phyloP scores from a whole-genome alignment of 2,797 vertebrate species.

The Manis javanica region DNA sequence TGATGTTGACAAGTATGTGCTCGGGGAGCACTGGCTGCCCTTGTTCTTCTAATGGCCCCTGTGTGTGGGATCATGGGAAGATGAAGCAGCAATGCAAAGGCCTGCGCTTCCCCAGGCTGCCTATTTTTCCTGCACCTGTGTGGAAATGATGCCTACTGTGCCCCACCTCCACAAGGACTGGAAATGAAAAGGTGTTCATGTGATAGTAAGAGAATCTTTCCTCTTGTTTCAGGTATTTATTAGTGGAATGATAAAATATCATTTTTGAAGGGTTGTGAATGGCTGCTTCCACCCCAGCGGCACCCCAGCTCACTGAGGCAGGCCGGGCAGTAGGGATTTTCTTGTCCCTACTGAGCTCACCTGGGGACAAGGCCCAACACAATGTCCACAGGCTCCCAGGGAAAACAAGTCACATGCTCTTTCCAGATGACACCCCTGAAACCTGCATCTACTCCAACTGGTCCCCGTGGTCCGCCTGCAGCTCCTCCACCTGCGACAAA shows the following conservation, averaged over 20 bases:
- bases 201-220: neutral
- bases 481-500: constrained; percentile 98
- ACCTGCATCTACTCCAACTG: constrained; percentile 99
- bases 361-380: neutral
- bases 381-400: neutral
- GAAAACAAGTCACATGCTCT: neutral
- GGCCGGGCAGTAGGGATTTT: too few species aligned
- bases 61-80: neutral
- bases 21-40: neutral
- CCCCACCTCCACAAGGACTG: neutral
- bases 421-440: constrained; percentile 97
- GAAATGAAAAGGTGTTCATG: neutral
- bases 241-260: neutral
- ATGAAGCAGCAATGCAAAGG: neutral
- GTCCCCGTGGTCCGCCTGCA: constrained; percentile 99
- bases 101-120: neutral
- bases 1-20: too few species aligned
- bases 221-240: neutral
- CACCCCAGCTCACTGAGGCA: neutral
- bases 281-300: neutral
- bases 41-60: neutral
- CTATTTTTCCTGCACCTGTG: neutral
- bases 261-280: neutral
- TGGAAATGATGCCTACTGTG: neutral
- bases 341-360: neutral